These are phyloP conservation scores for Paraplagusia blochii DNA, from an alignment of 2,113 vertebrate genomes.

Conservation along the genomic window DNA sequence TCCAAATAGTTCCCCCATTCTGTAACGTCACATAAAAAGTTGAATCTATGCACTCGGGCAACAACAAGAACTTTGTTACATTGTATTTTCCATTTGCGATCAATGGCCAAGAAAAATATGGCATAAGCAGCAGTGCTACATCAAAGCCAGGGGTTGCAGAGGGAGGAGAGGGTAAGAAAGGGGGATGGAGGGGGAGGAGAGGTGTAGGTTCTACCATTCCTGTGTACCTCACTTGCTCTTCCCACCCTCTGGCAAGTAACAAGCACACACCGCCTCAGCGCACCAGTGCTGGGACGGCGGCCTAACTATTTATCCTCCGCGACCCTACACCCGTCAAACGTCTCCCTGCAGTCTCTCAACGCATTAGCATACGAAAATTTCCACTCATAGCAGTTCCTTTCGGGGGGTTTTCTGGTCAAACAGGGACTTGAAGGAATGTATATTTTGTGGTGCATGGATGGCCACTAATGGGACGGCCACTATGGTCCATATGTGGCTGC, in stretches of 20 bases:
- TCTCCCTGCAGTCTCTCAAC: conserved; percentile 66
- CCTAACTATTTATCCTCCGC: conserved; percentile 59
- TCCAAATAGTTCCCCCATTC: conserved; percentile 72
- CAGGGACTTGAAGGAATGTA: conserved; percentile 45
- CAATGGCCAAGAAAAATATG: conserved; percentile 85
- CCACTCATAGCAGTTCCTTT: conserved; percentile 68
- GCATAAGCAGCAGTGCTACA: conserved; percentile 77
- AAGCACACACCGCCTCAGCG: conserved; percentile 47
- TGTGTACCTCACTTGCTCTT: conserved; percentile 67
- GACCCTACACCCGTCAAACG: conserved; percentile 56
- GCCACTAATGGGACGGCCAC: conserved; percentile 23
- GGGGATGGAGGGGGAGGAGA: conserved; percentile 34
- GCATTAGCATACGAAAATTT: conserved; percentile 75
- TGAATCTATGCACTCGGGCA: conserved; percentile 66
- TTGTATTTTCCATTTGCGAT: conserved; percentile 79
- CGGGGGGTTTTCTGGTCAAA: conserved; percentile 39
- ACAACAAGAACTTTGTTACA: conserved; percentile 72
- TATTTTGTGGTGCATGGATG: conserved; percentile 24
- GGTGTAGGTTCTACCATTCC: conserved; percentile 69
- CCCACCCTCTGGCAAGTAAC: conserved; percentile 73
- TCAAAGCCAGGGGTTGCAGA: conserved; percentile 74
- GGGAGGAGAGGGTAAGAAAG: conserved; percentile 36
- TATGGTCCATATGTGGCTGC: conserved; percentile 28
- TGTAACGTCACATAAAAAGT: conserved; percentile 66
- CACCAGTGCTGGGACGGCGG: conserved; percentile 37